Evolutionary conservation across 2,888 invertebrate genomes (phyloP), one percentile per base, ranked within the genome.

Genomic region (Polylopha cassiicola): DNA sequence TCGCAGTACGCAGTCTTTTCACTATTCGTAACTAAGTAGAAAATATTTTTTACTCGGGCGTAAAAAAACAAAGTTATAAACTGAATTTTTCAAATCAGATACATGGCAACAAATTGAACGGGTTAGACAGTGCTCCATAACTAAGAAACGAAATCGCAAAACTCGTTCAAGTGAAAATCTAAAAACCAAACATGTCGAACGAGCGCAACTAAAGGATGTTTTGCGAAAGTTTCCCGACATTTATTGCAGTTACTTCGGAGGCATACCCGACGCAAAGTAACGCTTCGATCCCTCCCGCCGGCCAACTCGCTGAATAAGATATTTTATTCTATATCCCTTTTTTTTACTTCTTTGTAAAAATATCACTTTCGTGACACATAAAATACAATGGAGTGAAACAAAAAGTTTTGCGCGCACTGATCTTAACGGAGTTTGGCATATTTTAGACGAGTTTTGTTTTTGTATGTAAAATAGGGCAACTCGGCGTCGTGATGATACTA

Each of bases 181-280:
- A 68, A 73, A 69, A 76, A 73, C 65, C 67, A 71, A 71, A 72
- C 73, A 70, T 70, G 68, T 68, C 73, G 65, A 68, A 71, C 60
- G 58, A 53, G 64, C 51, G 58, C 31, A 64, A 61, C 65, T 68
- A 67, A 69, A 70, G 65, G 65, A 73, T 73, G 72, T 73, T 71
- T 67, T 64, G 55, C 48, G 44, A 71, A 74, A 76, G 64, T 75
- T 76, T 65, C 48, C 60, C 61, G 73, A 74, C 75, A 69, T 75
- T 74, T 73, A 73, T 71, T 74, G 73, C 69, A 72, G 73, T 73
- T 67, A 53, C 47, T 49, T 24, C 31, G 36, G 38, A 42, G 45
- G 45, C 41, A 23, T 34, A 36, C 27, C 41, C 33, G 32, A 27
- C 10, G 34, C 30, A 24, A 37, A 33, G 43, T 43, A 42, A 39